Base-by-base conservation (phyloP, 2,113 vertebrate genomes). In the Tor tambroides region DNA sequence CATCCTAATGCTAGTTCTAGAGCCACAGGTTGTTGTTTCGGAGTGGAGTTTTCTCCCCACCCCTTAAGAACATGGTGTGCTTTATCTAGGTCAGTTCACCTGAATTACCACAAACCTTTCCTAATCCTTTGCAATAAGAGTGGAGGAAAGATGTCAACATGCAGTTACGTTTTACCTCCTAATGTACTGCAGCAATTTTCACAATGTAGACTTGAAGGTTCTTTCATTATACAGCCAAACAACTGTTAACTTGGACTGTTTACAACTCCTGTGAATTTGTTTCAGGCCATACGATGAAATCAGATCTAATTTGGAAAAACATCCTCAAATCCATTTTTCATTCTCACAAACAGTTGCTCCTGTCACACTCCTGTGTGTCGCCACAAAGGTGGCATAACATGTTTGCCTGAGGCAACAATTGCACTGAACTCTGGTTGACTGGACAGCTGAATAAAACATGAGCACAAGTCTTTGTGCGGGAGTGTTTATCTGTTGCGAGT, bases 371-470 rank as follows among this genome's bases (percentile, higher is more conserved):
- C 6, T 15, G 6, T 71, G 28, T 80, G 49, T 80, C 54, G 80
- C 21, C 30, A 76, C 72, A 76, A 69, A 75, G 41, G 69, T 82
- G 67, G 38, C 15, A n/a, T 41, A 65, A 85, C 43, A 61, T 41
- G 49, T 65, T 28, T 69, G 30, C 72, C 59, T 59, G 35, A 69
- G 11, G 79, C 43, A 88, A 69, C 71, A 86, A 76, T 56, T 75
- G 61, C 59, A 17, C 23, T 81, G 71, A 85, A 75, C 87, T 82
- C 26, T 86, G 71, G 11, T 69, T 85, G 54, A 82, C 84, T 74
- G 75, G 79, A 49, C 26, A n/a, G 49, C n/a, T 88, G 80, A 88
- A 83, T 88, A 79, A 88, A 86, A 83, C 80, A 86, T 86, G 80
- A 86, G 59, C 3, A 2, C 74, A 71, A 74, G 86, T 35, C 32